phyloP scores from a whole-genome alignment of 2,888 invertebrate genomes.

The Yponomeuta cagnagella region DNA sequence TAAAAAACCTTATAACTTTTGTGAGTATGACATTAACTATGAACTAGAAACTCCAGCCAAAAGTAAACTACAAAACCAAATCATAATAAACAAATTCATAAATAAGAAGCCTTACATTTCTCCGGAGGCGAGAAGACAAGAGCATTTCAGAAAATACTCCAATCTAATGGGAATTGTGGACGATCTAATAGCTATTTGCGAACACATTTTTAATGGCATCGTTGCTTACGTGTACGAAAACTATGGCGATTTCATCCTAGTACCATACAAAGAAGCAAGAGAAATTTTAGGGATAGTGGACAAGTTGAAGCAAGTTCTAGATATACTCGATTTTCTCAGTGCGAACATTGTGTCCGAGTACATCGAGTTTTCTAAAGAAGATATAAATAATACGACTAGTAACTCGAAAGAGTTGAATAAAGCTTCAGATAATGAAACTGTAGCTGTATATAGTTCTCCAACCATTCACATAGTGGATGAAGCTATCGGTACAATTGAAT shows the following conservation, averaged over 20 bases:
- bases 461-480: conserved; percentile 2
- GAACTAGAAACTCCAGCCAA: not conserved
- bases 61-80: conserved; percentile 6
- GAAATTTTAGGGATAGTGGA: conserved; percentile 9
- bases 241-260: not conserved
- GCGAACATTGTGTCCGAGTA: not conserved
- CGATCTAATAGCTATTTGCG: conserved; percentile 11
- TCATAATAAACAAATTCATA: conserved; percentile 7
- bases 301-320: conserved; percentile 11
- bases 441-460: not conserved
- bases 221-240: not conserved
- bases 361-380: not conserved
- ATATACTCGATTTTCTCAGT: conserved; percentile 13
- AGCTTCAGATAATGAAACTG: not conserved
- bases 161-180: conserved; percentile 4
- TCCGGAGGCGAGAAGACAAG: not conserved
- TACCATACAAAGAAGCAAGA: not conserved
- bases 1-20: not conserved
- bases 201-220: conserved; percentile 9
- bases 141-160: not conserved
- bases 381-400: not conserved
- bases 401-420: not conserved
- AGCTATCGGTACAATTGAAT: conserved; percentile 2
- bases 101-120: not conserved
- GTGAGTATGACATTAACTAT: not conserved